Conservation (phyloP, 1,140 invertebrate genomes). For the Sinella curviseta region DNA sequence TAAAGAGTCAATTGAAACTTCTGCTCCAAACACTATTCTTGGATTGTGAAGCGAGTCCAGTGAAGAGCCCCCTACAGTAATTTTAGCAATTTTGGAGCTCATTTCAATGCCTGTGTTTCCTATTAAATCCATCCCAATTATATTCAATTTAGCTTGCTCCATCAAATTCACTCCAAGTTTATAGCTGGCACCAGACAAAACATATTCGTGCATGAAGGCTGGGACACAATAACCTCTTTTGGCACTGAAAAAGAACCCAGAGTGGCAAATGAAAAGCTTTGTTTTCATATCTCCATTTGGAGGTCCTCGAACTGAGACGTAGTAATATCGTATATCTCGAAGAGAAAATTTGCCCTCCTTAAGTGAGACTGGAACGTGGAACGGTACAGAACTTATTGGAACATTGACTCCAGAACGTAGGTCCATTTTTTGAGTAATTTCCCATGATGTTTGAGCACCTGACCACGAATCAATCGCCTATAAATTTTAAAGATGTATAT, state of each 20-base stretch:
- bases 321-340: slow-evolving; percentile 42
- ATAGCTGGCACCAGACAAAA: slow-evolving; percentile 38
- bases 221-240: slow-evolving; percentile 41
- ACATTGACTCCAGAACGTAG: slow-evolving; percentile 37
- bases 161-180: slow-evolving; percentile 37
- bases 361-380: slow-evolving; percentile 27
- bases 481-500: neutral
- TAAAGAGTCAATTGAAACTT: neutral
- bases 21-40: slow-evolving; percentile 33
- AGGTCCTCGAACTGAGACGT: slow-evolving; percentile 18
- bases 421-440: slow-evolving; percentile 40
- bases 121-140: slow-evolving; percentile 2
- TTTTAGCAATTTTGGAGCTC: slow-evolving; percentile 8
- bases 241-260: slow-evolving; percentile 45
- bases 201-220: slow-evolving; percentile 42
- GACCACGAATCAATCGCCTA: slow-evolving; percentile 35
- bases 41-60: neutral
- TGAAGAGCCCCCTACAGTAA: slow-evolving; percentile 1
- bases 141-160: slow-evolving; percentile 18
- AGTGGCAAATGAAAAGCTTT: slow-evolving; percentile 45
- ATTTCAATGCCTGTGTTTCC: neutral
- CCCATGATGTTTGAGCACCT: slow-evolving; percentile 37
- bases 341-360: slow-evolving; percentile 39
- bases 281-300: neutral
- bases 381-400: slow-evolving; percentile 37